phyloP scores from a whole-genome alignment of 2,797 vertebrate species.

The Protosalanx chinensis region DNA sequence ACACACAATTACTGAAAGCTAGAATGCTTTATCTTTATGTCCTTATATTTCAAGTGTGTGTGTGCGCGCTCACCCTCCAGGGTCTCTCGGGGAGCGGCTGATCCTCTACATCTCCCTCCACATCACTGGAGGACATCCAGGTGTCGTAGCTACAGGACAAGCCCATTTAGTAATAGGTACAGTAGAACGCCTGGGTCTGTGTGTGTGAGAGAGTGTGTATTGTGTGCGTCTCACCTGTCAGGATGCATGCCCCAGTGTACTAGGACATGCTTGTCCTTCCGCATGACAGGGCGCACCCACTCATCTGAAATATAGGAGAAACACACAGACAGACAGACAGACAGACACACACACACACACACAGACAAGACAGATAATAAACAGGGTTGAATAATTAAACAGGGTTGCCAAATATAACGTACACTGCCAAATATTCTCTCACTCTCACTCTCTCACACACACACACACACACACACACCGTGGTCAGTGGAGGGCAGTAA shows the following conservation, averaged over 20 bases:
- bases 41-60: neutral
- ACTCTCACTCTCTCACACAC: slow-evolving; percentile 57
- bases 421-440: slow-evolving; percentile 46
- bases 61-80: slow-evolving; percentile 79
- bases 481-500: slow-evolving; percentile 79
- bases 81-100: slow-evolving; percentile 81
- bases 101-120: slow-evolving; percentile 89
- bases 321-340: slow-evolving; percentile 11
- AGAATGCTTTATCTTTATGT: neutral
- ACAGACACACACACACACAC: slow-evolving; percentile 3
- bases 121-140: slow-evolving; percentile 84
- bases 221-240: slow-evolving; percentile 80
- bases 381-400: neutral
- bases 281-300: slow-evolving; percentile 92
- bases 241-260: slow-evolving; percentile 95
- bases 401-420: slow-evolving; percentile 24
- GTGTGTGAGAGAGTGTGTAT: neutral
- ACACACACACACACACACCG: slow-evolving; percentile 66
- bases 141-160: slow-evolving; percentile 83
- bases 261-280: slow-evolving; percentile 86
- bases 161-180: slow-evolving; percentile 3
- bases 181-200: neutral
- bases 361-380: neutral
- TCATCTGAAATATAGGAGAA: slow-evolving; percentile 75
- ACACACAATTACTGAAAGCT: neutral